Conservation (phyloP, 2,113 vertebrate species). For the human region GRCh38 chr15:75728001-75728500, state of each 20-base stretch:
- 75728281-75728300: neutral
- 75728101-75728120: neutral
- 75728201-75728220: neutral
- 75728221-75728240: neutral
- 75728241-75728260: neutral
- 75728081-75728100: neutral
- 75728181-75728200: neutral
- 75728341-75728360: neutral
- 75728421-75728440: neutral
- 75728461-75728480: neutral
- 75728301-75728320: too few relatives aligned
- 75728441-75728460: neutral
- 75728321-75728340: neutral
- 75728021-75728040: neutral
- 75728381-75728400: neutral
- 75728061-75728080: neutral
- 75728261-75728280: accelerated
- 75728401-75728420: neutral
- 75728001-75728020: neutral
- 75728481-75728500: neutral
- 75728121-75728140: neutral
- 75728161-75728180: neutral
- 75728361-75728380: neutral
- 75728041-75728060: neutral
- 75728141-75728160: too few relatives aligned